Evolutionary conservation across 2,113 vertebrate genomes (phyloP), one percentile per base, ranked within the genome.

Genomic region (Mormoops blainvillei): DNA sequence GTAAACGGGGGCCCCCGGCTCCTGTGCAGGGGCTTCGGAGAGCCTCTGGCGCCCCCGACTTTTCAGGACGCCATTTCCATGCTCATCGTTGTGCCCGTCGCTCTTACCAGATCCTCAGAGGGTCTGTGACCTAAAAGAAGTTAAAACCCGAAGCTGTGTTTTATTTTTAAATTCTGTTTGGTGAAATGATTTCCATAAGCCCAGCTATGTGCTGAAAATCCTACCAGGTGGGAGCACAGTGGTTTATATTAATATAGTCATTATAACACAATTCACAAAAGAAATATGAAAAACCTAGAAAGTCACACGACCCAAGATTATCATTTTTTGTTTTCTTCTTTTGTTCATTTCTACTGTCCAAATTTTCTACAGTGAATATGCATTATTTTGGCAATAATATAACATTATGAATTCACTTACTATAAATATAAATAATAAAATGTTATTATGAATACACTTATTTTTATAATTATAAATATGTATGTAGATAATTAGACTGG

Each of bases 361-460:
- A 38, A 74, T 65, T n/a, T 56, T 74, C 77, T 18, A 9, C 68
- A 5, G 45, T 20, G 74, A 90, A 45, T 12, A 31, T 14, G 11
- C 52, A 33, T n/a, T 97, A 38, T 96, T 94, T 82, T 97, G 97
- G 24, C 70, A 96, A 96, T 91, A 94, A 85, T 82, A 78, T 90
- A 91, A 67, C 86, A 50, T 85, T 88, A 50, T 85, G 65, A 68
- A 81, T 56, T 89, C 90, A 85, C 71, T 76, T 94, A 41, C 63
- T 91, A 90, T 50, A 95, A 94, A 95, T 87, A 95, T 73, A 96
- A 93, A 97, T 92, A 94, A 85, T 82, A 78, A 92, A 91, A 67
- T 80, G 58, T 83, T 88, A 50, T 85, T 88, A 50, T 85, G 65
- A 68, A 81, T 56, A 92, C 90, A 85, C 71, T 76, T 94, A 41